Base-by-base conservation (phyloP, 2,113 vertebrate species). In the Planiliza haematocheilus region DNA sequence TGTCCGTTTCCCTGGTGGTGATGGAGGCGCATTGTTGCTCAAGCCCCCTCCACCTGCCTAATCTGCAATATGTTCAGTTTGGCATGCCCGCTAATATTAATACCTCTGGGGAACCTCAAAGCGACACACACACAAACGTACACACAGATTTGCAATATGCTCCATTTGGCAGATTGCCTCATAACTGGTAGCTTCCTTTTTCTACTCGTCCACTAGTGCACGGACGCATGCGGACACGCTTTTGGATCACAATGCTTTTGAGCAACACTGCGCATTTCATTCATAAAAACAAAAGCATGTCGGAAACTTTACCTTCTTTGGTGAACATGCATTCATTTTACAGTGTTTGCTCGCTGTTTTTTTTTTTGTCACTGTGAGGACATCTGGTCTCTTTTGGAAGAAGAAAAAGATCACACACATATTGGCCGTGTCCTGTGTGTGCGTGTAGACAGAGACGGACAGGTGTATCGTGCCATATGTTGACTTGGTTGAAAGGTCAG, bases 31-130 rank as follows among this genome's bases (percentile, higher is more conserved):
- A 50, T 10, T 70, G 48, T 77, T 85, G 82, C 59, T 76, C 64
- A 41, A 58, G 30, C 79, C 75, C 70, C 69, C 64, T 45, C 74
- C 70, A 70, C 52, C 80, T 63, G 50, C 67, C 38, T 71, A 81
- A 85, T 86, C 85, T 86, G 66, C 86, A 88, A 87, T 90, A 90
- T 91, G 90, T 73, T 91, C 88, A 67, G 1, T 79, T 90, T 90
- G 90, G 88, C 84, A 76, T 62, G 56, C 52, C 17, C 67, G 52
- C 74, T 84, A 74, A 81, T 75, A 70, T 83, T 81, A 58, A 79
- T 85, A 79, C 81, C 72, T 63, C 38, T 51, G 75, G 84, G 82
- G 46, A 67, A 61, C 62, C 63, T 78, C 79, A 89, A 76, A 84
- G 12, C 59, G 30, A 74, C 66, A 48, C 51, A 61, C 61, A 34